Evolutionary conservation across 2,888 invertebrate genomes (phyloP).

Genomic region (Yponomeuta malinellus): DNA sequence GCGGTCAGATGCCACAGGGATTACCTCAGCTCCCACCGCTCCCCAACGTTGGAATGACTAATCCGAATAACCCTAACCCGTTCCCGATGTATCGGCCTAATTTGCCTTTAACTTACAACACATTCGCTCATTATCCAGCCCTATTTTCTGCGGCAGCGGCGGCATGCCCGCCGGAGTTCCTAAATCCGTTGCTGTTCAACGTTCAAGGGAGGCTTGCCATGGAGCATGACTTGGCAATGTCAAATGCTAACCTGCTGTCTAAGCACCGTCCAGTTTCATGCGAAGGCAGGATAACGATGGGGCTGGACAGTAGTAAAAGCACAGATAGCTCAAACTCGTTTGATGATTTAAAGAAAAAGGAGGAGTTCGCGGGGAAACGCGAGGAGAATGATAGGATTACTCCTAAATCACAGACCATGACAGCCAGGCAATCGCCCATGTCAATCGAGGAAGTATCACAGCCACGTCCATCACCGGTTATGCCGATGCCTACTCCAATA

Average conservation of each 20-base stretch:
- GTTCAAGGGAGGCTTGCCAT: conserved; percentile 69
- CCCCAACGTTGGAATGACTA: conserved; percentile 63
- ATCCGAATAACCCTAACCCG: conserved; percentile 71
- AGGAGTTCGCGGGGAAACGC: conserved; percentile 46
- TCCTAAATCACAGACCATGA: conserved; percentile 65
- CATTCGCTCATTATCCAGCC: conserved; percentile 77
- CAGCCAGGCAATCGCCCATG: conserved; percentile 79
- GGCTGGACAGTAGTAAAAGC: conserved; percentile 34
- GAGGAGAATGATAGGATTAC: conserved; percentile 68
- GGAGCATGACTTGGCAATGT: conserved; percentile 70
- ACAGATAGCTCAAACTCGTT: conserved; percentile 61
- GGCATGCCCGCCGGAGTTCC: conserved; percentile 76
- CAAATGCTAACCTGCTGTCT: conserved; percentile 70
- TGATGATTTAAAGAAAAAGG: conserved; percentile 56
- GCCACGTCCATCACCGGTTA: conserved; percentile 79
- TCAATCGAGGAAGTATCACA: conserved; percentile 80
- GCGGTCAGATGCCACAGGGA: conserved; percentile 62
- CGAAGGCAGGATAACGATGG: conserved; percentile 59
- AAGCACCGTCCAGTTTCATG: conserved; percentile 44
- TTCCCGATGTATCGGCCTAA: conserved; percentile 83
- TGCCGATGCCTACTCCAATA: conserved; percentile 66
- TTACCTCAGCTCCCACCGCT: conserved; percentile 56
- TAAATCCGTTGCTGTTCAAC: conserved; percentile 80
- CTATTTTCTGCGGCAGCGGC: conserved; percentile 69
- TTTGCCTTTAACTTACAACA: conserved; percentile 78